Conservation (phyloP, 2,113 vertebrate genomes). For the Spea bombifrons region DNA sequence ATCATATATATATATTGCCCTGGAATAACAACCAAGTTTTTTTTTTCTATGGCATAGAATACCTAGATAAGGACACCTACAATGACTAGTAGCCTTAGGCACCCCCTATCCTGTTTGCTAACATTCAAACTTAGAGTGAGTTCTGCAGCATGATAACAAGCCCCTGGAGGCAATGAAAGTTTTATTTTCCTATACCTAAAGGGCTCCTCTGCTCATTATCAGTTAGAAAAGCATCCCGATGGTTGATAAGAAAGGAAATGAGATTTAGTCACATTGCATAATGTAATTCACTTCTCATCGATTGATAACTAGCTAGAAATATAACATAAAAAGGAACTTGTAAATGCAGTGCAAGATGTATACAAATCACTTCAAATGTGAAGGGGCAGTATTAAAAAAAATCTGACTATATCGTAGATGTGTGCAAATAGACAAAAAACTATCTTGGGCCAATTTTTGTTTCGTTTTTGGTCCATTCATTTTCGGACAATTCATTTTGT, state of each 20-base stretch:
- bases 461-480: too few species aligned
- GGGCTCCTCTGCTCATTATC: slow-evolving; percentile 43
- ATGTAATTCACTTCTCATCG: slow-evolving; percentile 43
- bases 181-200: slow-evolving; percentile 43
- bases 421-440: too few species aligned
- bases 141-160: slow-evolving; percentile 46
- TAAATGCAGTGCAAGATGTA: neutral
- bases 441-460: too few species aligned
- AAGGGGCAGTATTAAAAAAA: too few species aligned
- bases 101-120: slow-evolving; percentile 43
- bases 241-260: slow-evolving; percentile 41
- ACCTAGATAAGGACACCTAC: slow-evolving; percentile 38
- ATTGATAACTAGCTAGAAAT: slow-evolving; percentile 40
- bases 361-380: too few species aligned
- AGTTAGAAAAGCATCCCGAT: slow-evolving; percentile 43
- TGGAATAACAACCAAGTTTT: slow-evolving; percentile 27
- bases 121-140: slow-evolving; percentile 45
- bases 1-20: neutral
- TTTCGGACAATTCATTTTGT: too few species aligned
- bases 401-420: too few species aligned
- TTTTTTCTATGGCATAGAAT: slow-evolving; percentile 11
- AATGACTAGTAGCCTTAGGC: slow-evolving; percentile 46
- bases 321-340: slow-evolving; percentile 18
- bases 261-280: slow-evolving; percentile 45
- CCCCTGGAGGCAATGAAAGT: slow-evolving; percentile 40